Evolutionary conservation across 2,888 invertebrate genomes (phyloP), one percentile per base, ranked within the genome.

Genomic region (Athalia circularis): DNA sequence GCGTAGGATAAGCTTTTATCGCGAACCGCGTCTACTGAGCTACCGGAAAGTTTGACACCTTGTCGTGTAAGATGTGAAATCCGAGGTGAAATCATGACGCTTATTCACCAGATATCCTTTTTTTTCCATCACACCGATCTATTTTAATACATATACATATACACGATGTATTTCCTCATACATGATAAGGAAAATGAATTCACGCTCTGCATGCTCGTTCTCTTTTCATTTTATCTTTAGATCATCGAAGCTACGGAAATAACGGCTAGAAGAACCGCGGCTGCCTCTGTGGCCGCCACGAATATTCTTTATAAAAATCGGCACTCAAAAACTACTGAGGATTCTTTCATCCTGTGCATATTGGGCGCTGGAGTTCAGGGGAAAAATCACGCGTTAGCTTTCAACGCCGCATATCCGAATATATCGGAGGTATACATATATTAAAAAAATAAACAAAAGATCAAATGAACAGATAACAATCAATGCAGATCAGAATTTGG

Each of bases 191-290:
- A 29, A 29, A 2, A 29, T 29, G 29, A 29, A 29, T 29, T 29
- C 29, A 29, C 29, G 29, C 29, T 29, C 29, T 29, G 29, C 29
- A 29, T 29, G 29, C 9, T 3, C 54, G 54, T 0, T 54, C 9
- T 54, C 13, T 75, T 11, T 62, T 13, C 6, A 54, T 43, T 62
- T 65, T 43, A 13, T 67, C 83, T 85, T 68, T 78, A 91, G 91
- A 85, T 91, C 5, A 87, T 93, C 83, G 92, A 91, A 75, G 93
- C 90, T 15, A 92, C 91, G 0, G 91, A 91, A 78, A 92, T 93
- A 29, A 93, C 93, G 5, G 91, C 91, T 0, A 92, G 92, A 92
- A 90, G 93, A 80, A 93, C 93, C 1, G 93, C 92, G 0, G 91
- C 92, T n/a, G 92, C 93, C 3, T 93, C 93, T 0, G 88, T 91